These are phyloP conservation scores for Larimichthys crocea DNA, from an alignment of 2,113 vertebrate genomes.

Conservation along the genomic window DNA sequence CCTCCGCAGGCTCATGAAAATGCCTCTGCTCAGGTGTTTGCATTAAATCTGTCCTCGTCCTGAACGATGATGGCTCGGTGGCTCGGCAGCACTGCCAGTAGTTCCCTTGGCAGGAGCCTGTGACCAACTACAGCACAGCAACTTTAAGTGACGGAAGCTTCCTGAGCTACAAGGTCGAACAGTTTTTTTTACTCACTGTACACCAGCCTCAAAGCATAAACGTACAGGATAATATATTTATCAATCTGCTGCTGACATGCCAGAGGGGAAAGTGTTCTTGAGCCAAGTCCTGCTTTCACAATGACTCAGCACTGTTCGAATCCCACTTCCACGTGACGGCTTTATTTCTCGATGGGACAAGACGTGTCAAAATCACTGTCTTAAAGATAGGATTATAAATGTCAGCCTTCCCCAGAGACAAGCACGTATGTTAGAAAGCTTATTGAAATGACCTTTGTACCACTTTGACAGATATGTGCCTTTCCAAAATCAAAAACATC, in stretches of 20 bases:
- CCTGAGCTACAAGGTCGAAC: conserved; percentile 4
- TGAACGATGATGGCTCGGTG: background rate
- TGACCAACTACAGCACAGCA: background rate
- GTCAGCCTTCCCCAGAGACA: background rate
- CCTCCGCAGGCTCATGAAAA: conserved; percentile 18
- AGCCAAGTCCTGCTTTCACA: conserved; percentile 51
- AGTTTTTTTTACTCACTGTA: background rate
- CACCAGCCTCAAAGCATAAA: background rate
- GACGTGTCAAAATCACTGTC: conserved; percentile 6
- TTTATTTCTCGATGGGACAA: conserved; percentile 20
- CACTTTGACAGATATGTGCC: background rate
- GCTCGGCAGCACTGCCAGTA: background rate
- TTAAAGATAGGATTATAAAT: conserved; percentile 12
- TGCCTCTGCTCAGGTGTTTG: conserved; percentile 25
- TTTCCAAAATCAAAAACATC: too few species aligned
- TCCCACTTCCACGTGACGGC: conserved; percentile 2
- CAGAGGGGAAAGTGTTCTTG: conserved; percentile 17
- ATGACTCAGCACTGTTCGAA: conserved; percentile 43
- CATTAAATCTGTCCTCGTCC: background rate
- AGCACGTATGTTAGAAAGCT: background rate
- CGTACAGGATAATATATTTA: conserved; percentile 19
- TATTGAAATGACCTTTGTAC: background rate
- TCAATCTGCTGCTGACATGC: conserved; percentile 26
- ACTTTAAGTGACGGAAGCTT: conserved; percentile 4
- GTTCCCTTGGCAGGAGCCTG: background rate